Evolutionary conservation across 1,140 invertebrate genomes (phyloP).

Genomic region (Heterodera schachtii): DNA sequence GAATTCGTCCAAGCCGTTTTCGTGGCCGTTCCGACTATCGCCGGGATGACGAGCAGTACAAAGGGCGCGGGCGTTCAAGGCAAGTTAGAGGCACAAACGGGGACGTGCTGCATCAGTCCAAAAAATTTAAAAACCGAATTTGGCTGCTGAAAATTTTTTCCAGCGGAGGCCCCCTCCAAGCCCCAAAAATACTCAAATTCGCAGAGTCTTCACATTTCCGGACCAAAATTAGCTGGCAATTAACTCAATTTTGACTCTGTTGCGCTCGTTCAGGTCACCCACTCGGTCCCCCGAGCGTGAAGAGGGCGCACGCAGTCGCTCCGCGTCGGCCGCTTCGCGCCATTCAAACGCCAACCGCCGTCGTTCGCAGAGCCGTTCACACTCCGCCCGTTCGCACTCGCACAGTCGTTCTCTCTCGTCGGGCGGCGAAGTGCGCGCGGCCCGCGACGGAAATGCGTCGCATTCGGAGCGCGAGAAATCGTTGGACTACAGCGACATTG

Average conservation of each 20-base stretch:
- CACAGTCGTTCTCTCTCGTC: constrained; percentile 14
- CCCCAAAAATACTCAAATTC: too few species aligned
- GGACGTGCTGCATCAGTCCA: too few species aligned
- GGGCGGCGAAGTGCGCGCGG: not conserved
- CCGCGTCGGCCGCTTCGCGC: not conserved
- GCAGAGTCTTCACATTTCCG: too few species aligned
- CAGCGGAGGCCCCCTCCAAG: too few species aligned
- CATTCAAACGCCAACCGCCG: not conserved
- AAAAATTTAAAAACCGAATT: too few species aligned
- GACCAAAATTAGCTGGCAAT: constrained; percentile 3
- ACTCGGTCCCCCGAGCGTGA: constrained; percentile 32
- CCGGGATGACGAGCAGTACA: not conserved
- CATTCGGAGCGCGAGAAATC: constrained; percentile 18
- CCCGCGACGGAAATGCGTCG: not conserved
- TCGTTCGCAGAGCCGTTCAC: not conserved
- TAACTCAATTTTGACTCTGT: not conserved
- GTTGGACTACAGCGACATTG: constrained; percentile 19
- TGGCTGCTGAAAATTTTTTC: not conserved
- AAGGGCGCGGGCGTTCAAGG: not conserved
- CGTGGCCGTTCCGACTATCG: constrained; percentile 11
- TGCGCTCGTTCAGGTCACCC: not conserved
- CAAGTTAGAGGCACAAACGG: too few species aligned
- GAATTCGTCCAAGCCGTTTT: constrained; percentile 33
- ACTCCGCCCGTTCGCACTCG: not conserved
- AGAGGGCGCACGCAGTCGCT: not conserved